Percentiles rank a stretch among this genome's conserved stretches.
These are phyloP conservation scores for Drosophila pegasa DNA, from an alignment of 2,888 invertebrate genomes.

Conservation along the genomic window DNA sequence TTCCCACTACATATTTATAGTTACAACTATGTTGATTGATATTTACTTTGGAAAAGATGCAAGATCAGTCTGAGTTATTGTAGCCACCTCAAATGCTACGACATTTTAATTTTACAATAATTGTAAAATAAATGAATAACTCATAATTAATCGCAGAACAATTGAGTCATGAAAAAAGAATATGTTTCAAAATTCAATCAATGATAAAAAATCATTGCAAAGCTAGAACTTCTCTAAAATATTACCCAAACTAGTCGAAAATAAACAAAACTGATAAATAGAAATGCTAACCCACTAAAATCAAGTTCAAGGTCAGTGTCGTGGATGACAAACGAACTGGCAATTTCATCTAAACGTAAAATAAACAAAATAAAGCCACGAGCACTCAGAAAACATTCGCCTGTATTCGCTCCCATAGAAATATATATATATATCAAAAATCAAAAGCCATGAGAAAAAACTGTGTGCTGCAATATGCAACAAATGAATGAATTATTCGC, in stretches of 20 bases:
- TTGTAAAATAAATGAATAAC: too few species aligned
- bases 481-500: constrained; percentile 71
- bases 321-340: constrained; percentile 35
- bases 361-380: constrained; percentile 37
- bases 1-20: too few species aligned
- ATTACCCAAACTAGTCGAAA: not conserved
- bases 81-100: too few species aligned
- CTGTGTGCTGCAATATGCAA: constrained; percentile 38
- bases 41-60: not conserved
- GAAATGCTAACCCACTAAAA: constrained; percentile 53
- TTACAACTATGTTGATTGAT: not conserved
- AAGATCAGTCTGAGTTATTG: too few species aligned
- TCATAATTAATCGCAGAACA: too few species aligned
- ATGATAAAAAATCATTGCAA: not conserved
- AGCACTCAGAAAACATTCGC: constrained; percentile 8
- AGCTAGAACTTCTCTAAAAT: not conserved
- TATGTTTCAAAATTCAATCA: not conserved
- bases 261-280: not conserved
- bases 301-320: constrained; percentile 67
- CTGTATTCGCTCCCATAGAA: not conserved
- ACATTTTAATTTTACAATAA: too few species aligned
- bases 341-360: constrained; percentile 58
- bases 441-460: constrained; percentile 46
- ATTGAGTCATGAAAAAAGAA: too few species aligned
- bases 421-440: constrained; percentile 25